A percentile compares a stretch with the other conserved stretches of the same genome.
phyloP scores from a whole-genome alignment of 2,113 vertebrate species.

The Xiphophorus couchianus region DNA sequence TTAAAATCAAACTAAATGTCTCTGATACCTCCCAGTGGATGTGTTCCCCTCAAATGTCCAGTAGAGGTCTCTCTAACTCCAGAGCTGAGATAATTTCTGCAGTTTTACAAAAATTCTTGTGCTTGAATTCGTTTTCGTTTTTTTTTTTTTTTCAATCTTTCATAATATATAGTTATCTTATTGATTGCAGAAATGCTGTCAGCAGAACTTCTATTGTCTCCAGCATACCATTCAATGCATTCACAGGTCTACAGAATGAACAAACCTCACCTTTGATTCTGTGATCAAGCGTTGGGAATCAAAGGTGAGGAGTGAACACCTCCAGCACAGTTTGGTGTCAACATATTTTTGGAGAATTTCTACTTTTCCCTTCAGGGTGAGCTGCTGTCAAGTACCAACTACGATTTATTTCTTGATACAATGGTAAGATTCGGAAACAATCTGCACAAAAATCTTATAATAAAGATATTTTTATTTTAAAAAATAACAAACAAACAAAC shows the following conservation, averaged over 20 bases:
- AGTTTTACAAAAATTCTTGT: neutral
- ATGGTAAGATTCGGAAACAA: neutral
- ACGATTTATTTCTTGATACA: neutral
- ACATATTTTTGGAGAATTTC: too few relatives aligned
- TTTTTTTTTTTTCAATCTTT: neutral
- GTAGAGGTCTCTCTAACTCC: conserved; percentile 45
- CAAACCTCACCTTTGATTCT: too few relatives aligned
- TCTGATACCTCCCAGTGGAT: neutral
- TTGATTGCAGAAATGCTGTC: too few relatives aligned
- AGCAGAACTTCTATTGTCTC: too few relatives aligned
- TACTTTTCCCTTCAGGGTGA: too few relatives aligned
- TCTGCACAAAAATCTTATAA: conserved; percentile 11
- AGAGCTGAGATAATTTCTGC: conserved; percentile 4
- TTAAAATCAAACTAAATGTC: too few relatives aligned
- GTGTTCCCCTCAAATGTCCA: conserved; percentile 28
- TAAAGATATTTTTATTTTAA: conserved; percentile 65
- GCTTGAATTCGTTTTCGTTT: neutral
- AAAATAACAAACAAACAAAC: conserved; percentile 51
- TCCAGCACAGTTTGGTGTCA: too few relatives aligned
- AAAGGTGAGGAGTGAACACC: too few relatives aligned
- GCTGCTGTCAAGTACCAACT: neutral
- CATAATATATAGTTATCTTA: too few relatives aligned
- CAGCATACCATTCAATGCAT: too few relatives aligned
- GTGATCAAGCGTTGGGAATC: too few relatives aligned
- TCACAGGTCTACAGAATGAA: too few relatives aligned